A percentile compares a stretch with the other conserved stretches of the same genome.
Evolutionary conservation across 2,888 invertebrate species (phyloP).

Genomic region (Hydriomena furcata): DNA sequence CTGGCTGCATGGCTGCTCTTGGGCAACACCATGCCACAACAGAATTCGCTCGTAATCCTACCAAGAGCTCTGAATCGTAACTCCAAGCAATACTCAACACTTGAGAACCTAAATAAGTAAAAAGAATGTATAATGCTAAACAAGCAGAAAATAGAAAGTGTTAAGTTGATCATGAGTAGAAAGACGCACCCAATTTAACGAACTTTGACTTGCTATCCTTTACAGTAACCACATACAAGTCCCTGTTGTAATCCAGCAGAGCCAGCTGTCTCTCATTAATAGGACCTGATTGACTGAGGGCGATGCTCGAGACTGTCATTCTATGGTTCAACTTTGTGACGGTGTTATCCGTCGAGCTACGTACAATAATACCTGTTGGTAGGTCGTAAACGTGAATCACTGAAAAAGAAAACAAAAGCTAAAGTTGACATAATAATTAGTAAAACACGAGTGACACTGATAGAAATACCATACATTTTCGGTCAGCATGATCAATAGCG

Average conservation of each 20-base stretch:
- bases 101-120: constrained; percentile 60
- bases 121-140: neutral
- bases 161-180: too few relatives aligned
- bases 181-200: constrained; percentile 88
- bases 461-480: constrained; percentile 84
- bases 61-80: constrained; percentile 70
- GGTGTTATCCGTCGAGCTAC: constrained; percentile 88
- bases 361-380: constrained; percentile 84
- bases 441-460: too few relatives aligned
- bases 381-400: constrained; percentile 94
- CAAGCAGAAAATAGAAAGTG: too few relatives aligned
- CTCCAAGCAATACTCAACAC: constrained; percentile 76
- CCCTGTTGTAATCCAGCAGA: constrained; percentile 94
- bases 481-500: constrained; percentile 92
- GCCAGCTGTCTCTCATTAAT: constrained; percentile 92
- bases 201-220: constrained; percentile 86
- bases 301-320: constrained; percentile 91
- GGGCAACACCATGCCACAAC: constrained; percentile 78
- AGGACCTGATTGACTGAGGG: constrained; percentile 93
- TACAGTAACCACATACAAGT: constrained; percentile 91
- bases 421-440: too few relatives aligned
- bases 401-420: constrained; percentile 53
- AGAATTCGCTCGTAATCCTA: constrained; percentile 71
- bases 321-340: constrained; percentile 90
- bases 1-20: constrained; percentile 64